phyloP scores from a whole-genome alignment of 1,140 invertebrate species.

The Heliothis virescens region DNA sequence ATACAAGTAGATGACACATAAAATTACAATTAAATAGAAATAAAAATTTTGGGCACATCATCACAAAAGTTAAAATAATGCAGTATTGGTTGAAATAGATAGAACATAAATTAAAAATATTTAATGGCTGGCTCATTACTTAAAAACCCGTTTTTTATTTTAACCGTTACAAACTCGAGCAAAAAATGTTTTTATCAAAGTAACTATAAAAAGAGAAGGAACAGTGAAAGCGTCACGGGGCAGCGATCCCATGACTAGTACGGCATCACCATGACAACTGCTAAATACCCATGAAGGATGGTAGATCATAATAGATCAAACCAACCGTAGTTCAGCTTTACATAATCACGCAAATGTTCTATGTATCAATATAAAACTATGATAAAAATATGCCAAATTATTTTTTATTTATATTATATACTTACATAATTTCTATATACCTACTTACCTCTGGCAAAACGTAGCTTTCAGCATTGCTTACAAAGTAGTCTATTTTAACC shows the following conservation, averaged over 20 bases:
- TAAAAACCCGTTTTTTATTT: no score
- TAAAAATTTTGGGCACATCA: no score
- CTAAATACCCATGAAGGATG: conserved; percentile 3
- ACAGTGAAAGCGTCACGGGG: conserved; percentile 23
- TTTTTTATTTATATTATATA: no score
- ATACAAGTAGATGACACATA: no score
- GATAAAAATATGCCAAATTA: no score
- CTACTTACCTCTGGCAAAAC: neutral
- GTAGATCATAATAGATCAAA: neutral
- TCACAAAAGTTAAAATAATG: no score
- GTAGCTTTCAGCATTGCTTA: no score
- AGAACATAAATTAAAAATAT: no score
- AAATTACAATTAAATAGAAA: no score
- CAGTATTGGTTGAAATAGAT: no score
- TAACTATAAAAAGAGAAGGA: conserved; percentile 9
- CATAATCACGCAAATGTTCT: neutral
- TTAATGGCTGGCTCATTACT: no score
- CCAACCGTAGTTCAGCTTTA: conserved; percentile 7
- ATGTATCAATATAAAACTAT: neutral
- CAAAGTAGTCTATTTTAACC: no score
- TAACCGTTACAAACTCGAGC: neutral
- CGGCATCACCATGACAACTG: neutral
- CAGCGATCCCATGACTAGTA: neutral
- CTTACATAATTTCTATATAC: neutral
- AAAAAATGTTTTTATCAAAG: conserved; percentile 1